Evolutionary conservation across 2,113 vertebrate species (phyloP).

Genomic region (Carassius carassius): DNA sequence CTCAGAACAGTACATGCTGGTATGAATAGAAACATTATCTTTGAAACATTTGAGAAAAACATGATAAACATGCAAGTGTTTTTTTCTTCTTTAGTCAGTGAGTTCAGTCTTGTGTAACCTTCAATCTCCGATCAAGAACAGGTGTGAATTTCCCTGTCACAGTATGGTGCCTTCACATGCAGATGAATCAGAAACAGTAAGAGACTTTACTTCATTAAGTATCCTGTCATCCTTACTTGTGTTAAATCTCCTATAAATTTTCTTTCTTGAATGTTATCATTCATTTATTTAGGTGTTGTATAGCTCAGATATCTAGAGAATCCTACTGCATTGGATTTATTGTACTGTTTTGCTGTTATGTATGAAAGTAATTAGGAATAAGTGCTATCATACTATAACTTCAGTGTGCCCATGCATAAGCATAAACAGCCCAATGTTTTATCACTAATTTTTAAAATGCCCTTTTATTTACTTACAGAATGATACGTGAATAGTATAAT

Average conservation of each 20-base stretch:
- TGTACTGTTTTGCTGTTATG: not conserved
- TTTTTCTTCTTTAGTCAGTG: not conserved
- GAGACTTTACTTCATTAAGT: not conserved
- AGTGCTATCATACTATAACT: no score
- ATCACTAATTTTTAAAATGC: not conserved
- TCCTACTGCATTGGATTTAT: not conserved
- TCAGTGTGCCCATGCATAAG: not conserved
- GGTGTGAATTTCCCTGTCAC: slow-evolving; percentile 30
- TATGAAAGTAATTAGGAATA: no score
- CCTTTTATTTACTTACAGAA: not conserved
- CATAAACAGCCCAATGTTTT: not conserved
- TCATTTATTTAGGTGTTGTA: not conserved
- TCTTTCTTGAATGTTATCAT: not conserved
- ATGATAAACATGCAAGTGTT: not conserved
- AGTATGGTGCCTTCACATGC: slow-evolving; percentile 15
- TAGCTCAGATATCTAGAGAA: not conserved
- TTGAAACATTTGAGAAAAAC: not conserved
- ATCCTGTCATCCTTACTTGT: not conserved
- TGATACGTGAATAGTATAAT: not conserved
- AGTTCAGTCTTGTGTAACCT: slow-evolving; percentile 31
- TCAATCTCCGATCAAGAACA: not conserved
- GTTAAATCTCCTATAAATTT: not conserved
- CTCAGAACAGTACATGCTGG: not conserved
- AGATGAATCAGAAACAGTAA: slow-evolving; percentile 8
- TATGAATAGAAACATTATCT: slow-evolving; percentile 7